These are phyloP conservation scores for Pachypanchax playfairii DNA, from an alignment of 2,113 vertebrate species.

Conservation along the genomic window DNA sequence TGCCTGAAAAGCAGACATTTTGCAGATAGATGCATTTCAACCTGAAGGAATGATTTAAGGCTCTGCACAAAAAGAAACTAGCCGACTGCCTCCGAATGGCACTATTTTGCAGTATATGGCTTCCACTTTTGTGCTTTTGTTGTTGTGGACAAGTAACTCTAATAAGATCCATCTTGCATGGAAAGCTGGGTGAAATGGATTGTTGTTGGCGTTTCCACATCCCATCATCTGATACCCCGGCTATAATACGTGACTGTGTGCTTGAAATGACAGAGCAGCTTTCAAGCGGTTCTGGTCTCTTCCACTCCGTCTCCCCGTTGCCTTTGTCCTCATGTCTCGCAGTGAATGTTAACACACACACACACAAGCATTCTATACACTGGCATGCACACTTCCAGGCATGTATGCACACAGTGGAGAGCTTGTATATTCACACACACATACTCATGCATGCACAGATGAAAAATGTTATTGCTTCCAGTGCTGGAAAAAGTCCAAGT, in stretches of 20 bases:
- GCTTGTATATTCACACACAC: conserved; percentile 48
- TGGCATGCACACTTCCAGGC: conserved; percentile 34
- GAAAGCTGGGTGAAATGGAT: conserved; percentile 44
- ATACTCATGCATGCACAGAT: conserved; percentile 58
- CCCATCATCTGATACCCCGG: conserved; percentile 50
- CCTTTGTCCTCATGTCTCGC: conserved; percentile 47
- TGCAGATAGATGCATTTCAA: conserved; percentile 25
- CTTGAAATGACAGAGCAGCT: conserved; percentile 21
- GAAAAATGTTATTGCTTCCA: conserved; percentile 76
- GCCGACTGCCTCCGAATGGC: conserved; percentile 26
- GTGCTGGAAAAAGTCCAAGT: conserved; percentile 75
- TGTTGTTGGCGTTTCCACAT: conserved; percentile 40
- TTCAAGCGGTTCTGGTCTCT: conserved; percentile 31
- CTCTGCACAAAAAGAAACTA: conserved; percentile 12
- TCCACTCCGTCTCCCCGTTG: conserved; percentile 20
- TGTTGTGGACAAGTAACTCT: conserved; percentile 45
- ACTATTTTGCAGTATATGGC: conserved; percentile 1
- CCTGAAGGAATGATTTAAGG: conserved; percentile 42
- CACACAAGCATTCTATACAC: conserved; percentile 37
- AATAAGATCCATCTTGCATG: conserved; percentile 65
- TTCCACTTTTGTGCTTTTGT: conserved; percentile 39
- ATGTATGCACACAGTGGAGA: conserved; percentile 47
- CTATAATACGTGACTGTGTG: conserved; percentile 17
- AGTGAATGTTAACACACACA: conserved; percentile 46
- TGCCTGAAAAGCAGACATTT: conserved; percentile 19